Conservation (phyloP, 2,888 invertebrate species). For the Aphidius colemani region DNA sequence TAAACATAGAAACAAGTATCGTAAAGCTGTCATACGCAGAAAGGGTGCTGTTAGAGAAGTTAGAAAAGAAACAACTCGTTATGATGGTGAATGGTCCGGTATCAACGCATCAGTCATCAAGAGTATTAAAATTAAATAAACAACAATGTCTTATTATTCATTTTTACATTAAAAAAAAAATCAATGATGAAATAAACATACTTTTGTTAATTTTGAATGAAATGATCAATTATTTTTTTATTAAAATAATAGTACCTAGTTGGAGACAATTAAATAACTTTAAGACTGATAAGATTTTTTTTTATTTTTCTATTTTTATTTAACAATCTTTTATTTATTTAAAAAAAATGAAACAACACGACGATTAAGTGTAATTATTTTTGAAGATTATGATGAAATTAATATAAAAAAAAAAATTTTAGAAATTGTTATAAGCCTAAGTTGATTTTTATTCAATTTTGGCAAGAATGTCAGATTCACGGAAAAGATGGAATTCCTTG, state of each 20-base stretch:
- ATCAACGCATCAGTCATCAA: conserved; percentile 89
- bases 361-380: not conserved
- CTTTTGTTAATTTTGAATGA: not conserved
- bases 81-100: conserved; percentile 92
- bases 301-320: conserved; percentile 34
- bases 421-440: too few relatives aligned
- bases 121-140: conserved; percentile 83
- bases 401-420: not conserved
- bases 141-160: not conserved
- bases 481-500: conserved; percentile 91
- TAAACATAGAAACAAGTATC: conserved; percentile 89
- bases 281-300: conserved; percentile 43
- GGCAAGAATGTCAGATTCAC: conserved; percentile 95
- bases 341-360: conserved; percentile 3
- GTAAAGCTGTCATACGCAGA: conserved; percentile 88
- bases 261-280: not conserved
- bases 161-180: not conserved
- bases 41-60: conserved; percentile 91
- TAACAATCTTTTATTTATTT: conserved; percentile 3
- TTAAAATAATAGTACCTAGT: too few relatives aligned
- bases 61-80: conserved; percentile 78
- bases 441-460: conserved; percentile 69
- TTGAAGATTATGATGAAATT: too few relatives aligned
- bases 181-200: not conserved
- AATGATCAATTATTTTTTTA: not conserved